Evolutionary conservation across 2,113 vertebrate species (phyloP), one percentile per base, ranked within the genome.

Genomic region (Strigops habroptila): DNA sequence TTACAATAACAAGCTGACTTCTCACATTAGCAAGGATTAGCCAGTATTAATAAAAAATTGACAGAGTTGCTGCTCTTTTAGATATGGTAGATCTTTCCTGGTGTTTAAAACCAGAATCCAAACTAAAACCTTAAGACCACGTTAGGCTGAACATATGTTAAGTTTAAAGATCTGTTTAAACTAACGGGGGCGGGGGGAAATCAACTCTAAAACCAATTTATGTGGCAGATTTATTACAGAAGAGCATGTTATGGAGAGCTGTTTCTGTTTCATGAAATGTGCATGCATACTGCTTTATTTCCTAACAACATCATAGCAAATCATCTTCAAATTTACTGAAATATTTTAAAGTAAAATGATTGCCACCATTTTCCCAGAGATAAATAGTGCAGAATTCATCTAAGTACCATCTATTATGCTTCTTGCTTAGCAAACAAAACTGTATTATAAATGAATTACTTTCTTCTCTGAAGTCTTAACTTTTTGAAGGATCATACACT

Each of bases 1-100:
- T 95, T 91, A 97, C 60, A 95, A 97, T 97, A 93, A 97, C 95
- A 97, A 96, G 92, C 95, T 96, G 96, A 97, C 96, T 97, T 95
- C 97, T 90, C 90, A 86, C 90, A 96, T 97, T 97, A 98, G 96
- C 91, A 96, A 97, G 97, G 96, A 97, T 97, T 95, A 97, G 93
- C 71, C 94, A 98, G 94, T 97, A 98, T 97, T 97, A 97, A 98
- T 97, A 97, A 95, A 95, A 97, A 95, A 95, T 94, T 28, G 37
- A 92, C 76, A 14, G 65, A 81, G 91, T 92, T 89, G 80, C 84
- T 92, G 90, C 91, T 95, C 83, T 90, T 94, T 95, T 81, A 95
- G 87, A 96, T 52, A 96, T 11, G 51, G 80, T 75, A 97, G 96
- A 94, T 79, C 77, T 90, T 96, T 76, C 65, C 51, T 41, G 33